These are phyloP conservation scores for Tenebrosternarchus preto DNA, from an alignment of 2,113 vertebrate genomes.

Conservation along the genomic window DNA sequence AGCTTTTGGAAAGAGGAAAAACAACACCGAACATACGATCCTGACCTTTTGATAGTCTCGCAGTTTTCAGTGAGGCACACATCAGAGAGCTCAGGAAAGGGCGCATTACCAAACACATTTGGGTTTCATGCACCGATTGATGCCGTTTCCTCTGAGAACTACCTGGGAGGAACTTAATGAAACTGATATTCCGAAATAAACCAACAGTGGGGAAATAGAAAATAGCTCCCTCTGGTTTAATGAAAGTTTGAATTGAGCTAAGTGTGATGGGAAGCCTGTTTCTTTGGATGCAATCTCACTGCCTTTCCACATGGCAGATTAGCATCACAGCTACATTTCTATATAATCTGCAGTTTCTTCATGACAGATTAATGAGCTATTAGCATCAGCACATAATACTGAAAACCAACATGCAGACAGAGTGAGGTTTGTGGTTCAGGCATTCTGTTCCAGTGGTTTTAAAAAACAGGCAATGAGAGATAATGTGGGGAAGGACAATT, in stretches of 20 bases:
- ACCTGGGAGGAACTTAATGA: slow-evolving; percentile 50
- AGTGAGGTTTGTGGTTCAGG: neutral
- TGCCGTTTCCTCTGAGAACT: slow-evolving; percentile 50
- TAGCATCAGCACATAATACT: slow-evolving; percentile 38
- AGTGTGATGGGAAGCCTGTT: slow-evolving; percentile 26
- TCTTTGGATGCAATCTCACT: slow-evolving; percentile 32
- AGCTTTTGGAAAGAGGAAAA: slow-evolving; percentile 55
- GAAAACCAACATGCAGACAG: no score
- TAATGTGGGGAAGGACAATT: no score
- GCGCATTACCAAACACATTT: slow-evolving; percentile 55
- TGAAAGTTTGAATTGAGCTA: slow-evolving; percentile 47
- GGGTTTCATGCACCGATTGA: slow-evolving; percentile 54
- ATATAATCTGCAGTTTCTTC: slow-evolving; percentile 50
- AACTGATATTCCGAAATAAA: slow-evolving; percentile 58
- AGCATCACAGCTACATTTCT: slow-evolving; percentile 55
- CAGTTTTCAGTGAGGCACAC: slow-evolving; percentile 47
- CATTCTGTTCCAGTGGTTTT: neutral
- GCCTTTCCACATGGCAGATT: slow-evolving; percentile 52
- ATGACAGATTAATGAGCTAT: slow-evolving; percentile 54
- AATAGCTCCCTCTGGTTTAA: slow-evolving; percentile 41
- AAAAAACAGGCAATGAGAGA: neutral
- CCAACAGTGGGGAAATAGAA: slow-evolving; percentile 51
- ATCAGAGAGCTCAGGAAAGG: slow-evolving; percentile 44
- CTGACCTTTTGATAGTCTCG: slow-evolving; percentile 59
- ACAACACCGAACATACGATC: slow-evolving; percentile 57